Evolutionary conservation across 1,140 invertebrate species (phyloP).

Genomic region (Hypsibius dujardini): DNA sequence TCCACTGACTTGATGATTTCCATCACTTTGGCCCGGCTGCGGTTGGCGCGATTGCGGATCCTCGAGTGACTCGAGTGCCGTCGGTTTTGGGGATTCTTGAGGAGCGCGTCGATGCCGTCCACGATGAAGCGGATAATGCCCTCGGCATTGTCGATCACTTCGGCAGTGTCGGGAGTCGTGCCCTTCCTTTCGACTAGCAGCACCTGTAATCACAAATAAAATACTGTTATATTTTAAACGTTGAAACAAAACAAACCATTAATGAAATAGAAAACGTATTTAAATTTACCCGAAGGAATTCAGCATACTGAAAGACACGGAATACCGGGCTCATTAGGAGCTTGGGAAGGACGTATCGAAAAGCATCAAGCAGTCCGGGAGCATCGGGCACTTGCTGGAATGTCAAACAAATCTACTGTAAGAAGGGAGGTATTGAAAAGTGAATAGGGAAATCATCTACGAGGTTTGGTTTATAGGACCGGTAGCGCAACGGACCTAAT

Average conservation of each 20-base stretch:
- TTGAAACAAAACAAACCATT: neutral
- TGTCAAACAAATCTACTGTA: too few relatives aligned
- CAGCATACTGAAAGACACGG: constrained; percentile 88
- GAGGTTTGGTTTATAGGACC: too few relatives aligned
- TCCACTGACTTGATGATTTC: constrained; percentile 78
- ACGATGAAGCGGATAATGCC: neutral
- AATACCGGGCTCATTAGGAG: constrained; percentile 78
- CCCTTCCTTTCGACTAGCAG: neutral
- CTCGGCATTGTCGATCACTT: neutral
- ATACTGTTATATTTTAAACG: neutral
- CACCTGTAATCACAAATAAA: neutral
- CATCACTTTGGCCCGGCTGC: constrained; percentile 45
- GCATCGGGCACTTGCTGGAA: constrained; percentile 48
- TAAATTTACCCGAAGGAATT: constrained; percentile 65
- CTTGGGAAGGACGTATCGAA: constrained; percentile 92
- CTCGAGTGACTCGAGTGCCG: neutral
- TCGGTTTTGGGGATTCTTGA: neutral
- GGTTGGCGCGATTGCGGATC: neutral
- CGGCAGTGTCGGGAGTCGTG: neutral
- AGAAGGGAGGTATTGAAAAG: too few relatives aligned
- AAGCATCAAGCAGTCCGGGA: constrained; percentile 76
- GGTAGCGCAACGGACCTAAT: too few relatives aligned
- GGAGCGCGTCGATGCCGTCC: neutral
- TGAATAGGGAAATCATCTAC: too few relatives aligned
- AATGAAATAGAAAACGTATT: constrained; percentile 20